Base-by-base conservation (phyloP, 2,113 vertebrate genomes). In the Takifugu flavidus region DNA sequence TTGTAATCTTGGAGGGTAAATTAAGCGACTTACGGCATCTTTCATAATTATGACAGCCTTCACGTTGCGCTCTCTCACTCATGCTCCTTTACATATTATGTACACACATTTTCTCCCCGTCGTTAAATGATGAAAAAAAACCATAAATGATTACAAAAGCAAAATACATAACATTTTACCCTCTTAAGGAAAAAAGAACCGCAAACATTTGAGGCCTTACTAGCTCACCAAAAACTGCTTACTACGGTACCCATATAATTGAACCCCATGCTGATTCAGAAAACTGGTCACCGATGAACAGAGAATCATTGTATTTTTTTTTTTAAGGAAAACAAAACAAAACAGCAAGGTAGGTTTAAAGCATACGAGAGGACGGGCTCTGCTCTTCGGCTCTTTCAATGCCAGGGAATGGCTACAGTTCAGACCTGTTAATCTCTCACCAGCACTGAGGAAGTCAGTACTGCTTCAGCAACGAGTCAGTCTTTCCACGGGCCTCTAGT, bases 401-500 rank as follows among this genome's bases (percentile, higher is more conserved):
- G 61, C 75, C 62, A 60, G 52, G 50, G 60, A 59, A 80, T 76
- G 79, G 70, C 86, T 75, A 70, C 65, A 75, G 53, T 73, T 67
- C 75, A 65, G 70, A 86, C 67, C 61, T 64, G 49, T 74, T 65
- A 28, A 59, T 74, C 72, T 64, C 61, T 59, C 42, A 66, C 27
- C 67, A 69, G 69, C 72, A 49, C 68, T 5, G 50, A 62, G 62
- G 65, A 77, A 55, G 70, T 29, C 56, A 29, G 68, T 25, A 25
- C 71, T 58, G 62, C 52, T 3, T 45, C 64, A 72, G 57, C 61
- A 56, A 54, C 53, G 49, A 64, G 44, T 70, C 66, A 75, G 61
- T 70, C 55, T 60, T 25, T 72, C 65, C n/a, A 57, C 51, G 14
- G 67, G 47, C 39, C n/a, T 58, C 93, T 90, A 98, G 88, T 99